Percentiles rank a stretch among this genome's conserved stretches.
Conservation (phyloP, 2,888 invertebrate genomes). For the Caenorhabditis sp. region DNA sequence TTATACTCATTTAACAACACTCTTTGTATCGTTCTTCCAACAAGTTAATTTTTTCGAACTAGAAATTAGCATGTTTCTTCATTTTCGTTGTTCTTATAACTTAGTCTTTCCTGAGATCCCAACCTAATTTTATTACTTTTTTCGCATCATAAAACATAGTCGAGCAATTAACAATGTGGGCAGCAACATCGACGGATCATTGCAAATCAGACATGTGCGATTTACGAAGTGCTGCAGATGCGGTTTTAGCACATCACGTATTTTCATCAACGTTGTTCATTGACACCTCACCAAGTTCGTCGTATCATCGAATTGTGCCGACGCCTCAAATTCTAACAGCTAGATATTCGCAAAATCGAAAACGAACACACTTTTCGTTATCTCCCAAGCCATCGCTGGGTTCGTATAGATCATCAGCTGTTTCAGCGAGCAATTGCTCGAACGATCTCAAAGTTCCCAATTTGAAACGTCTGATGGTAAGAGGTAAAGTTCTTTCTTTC, state of each 20-base stretch:
- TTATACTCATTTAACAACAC: constrained; percentile 2
- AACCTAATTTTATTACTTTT: background rate
- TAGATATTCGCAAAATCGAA: constrained; percentile 15
- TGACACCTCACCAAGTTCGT: constrained; percentile 29
- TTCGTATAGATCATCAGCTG: constrained; percentile 33
- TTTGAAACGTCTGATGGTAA: background rate
- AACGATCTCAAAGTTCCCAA: background rate
- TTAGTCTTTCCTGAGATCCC: background rate
- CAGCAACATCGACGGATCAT: constrained; percentile 22
- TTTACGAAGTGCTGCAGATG: constrained; percentile 47
- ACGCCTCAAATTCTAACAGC: constrained; percentile 22
- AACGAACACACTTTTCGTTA: constrained; percentile 23
- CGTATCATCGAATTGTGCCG: constrained; percentile 37
- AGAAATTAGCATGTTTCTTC: background rate
- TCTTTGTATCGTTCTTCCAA: background rate
- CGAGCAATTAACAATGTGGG: constrained; percentile 24
- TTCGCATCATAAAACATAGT: background rate
- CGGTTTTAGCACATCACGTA: constrained; percentile 36
- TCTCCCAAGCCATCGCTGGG: constrained; percentile 34
- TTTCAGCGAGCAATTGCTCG: constrained; percentile 23
- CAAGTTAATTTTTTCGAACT: background rate
- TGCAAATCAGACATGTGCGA: constrained; percentile 42
- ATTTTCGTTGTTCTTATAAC: background rate
- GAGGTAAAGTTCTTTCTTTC: background rate
- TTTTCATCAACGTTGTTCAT: constrained; percentile 33